A percentile compares a stretch with the other conserved stretches of the same genome.
These are phyloP conservation scores for Griposia aprilina DNA, from an alignment of 2,888 invertebrate species.

Conservation along the genomic window DNA sequence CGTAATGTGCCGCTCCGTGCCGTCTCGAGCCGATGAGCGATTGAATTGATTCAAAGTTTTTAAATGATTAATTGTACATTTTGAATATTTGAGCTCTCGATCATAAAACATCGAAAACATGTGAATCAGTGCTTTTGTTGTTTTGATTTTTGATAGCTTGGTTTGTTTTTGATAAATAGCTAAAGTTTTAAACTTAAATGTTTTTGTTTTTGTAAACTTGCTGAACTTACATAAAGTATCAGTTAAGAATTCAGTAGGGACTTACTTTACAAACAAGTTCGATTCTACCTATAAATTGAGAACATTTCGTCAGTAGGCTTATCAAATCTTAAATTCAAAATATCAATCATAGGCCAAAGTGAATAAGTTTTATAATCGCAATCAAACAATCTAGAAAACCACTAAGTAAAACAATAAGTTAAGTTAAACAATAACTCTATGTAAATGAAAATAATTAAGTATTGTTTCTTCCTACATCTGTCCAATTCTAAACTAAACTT, in stretches of 20 bases:
- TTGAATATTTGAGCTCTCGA: conserved; percentile 21
- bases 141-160: background rate
- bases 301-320: conserved; percentile 7
- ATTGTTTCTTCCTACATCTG: no score
- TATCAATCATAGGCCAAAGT: conserved; percentile 5
- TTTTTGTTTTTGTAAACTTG: conserved; percentile 17
- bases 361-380: conserved; percentile 16
- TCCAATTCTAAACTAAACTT: background rate
- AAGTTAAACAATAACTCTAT: background rate
- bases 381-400: conserved; percentile 8
- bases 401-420: background rate
- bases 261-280: conserved; percentile 6
- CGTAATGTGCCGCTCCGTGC: conserved; percentile 28
- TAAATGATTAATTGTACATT: conserved; percentile 44
- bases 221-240: background rate
- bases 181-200: conserved; percentile 7
- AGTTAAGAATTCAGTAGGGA: conserved; percentile 10
- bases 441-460: background rate
- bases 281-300: background rate
- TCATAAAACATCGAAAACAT: conserved; percentile 46
- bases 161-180: background rate
- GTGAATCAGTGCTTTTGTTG: background rate
- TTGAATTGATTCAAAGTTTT: conserved; percentile 69
- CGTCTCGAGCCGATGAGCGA: conserved; percentile 42
- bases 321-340: conserved; percentile 4